Base-by-base conservation (phyloP, 1,140 invertebrate species). In the Eueides isabella region DNA sequence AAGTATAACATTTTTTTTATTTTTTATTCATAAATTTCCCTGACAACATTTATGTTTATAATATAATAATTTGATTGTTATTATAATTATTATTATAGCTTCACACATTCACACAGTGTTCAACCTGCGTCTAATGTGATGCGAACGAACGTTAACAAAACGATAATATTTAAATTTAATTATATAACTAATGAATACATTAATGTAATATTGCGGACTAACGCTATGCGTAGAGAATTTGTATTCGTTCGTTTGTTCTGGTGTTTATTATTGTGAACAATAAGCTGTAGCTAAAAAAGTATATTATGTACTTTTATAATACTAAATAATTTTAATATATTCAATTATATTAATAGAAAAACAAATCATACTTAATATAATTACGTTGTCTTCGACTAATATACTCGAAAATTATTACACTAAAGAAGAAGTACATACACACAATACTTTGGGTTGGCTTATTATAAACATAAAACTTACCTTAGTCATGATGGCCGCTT, bases 401-500 rank as follows among this genome's bases (percentile, higher is more conserved):
- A n/a, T n/a, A n/a, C n/a, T n/a, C n/a, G n/a, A n/a, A n/a, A n/a
- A n/a, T n/a, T 38, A 38, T 38, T n/a, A 19, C 0, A 44, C n/a
- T 19, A 19, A n/a, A 19, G 6, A 44, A 19, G n/a, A n/a, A n/a
- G n/a, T n/a, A n/a, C n/a, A n/a, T 19, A 44, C 7, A 5, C 6
- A 38, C 16, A 38, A 7, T 44, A 16, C 16, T 44, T 19, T n/a
- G 7, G n/a, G 7, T n/a, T 44, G n/a, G n/a, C 16, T 44, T n/a
- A 44, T 44, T 44, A 44, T 16, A 44, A n/a, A 44, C 41, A 12
- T 2, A 19, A 55, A 26, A 9, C 19, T 55, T 23, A 92, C 90
- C 85, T 91, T 92, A 2, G 90, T 90, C 80, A 89, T 80, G 31
- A 91, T 71, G 14, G 85, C 33, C 41, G 89, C 90, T 77, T 92